These are phyloP conservation scores for Thymelicus lineola DNA, from an alignment of 2,888 invertebrate species.

Conservation along the genomic window DNA sequence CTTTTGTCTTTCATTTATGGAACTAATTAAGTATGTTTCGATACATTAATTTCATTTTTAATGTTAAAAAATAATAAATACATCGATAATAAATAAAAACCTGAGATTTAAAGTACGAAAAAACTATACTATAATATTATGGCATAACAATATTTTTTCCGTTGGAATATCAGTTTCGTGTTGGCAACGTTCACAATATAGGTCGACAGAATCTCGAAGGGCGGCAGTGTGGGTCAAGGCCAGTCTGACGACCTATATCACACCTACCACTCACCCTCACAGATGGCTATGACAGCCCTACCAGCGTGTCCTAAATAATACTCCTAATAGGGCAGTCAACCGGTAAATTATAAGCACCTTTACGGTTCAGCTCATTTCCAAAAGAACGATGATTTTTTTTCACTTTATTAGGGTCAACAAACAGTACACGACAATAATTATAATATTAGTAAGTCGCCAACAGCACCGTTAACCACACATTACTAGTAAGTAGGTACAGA, in stretches of 20 bases:
- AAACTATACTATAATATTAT: too few species aligned
- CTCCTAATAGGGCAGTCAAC: slow-evolving; percentile 14
- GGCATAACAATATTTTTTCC: not conserved
- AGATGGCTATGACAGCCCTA: not conserved
- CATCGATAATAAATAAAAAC: too few species aligned
- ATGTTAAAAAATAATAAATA: too few species aligned
- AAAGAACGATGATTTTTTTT: too few species aligned
- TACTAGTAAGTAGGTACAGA: not conserved
- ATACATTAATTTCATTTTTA: too few species aligned
- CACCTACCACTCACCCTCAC: slow-evolving; percentile 2
- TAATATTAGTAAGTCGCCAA: not conserved
- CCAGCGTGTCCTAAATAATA: not conserved
- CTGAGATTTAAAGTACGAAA: too few species aligned
- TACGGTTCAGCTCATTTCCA: not conserved
- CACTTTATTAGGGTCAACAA: too few species aligned
- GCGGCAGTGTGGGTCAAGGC: slow-evolving; percentile 35
- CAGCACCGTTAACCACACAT: not conserved
- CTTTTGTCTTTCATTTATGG: too few species aligned
- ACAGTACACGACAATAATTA: not conserved
- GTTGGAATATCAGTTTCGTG: slow-evolving; percentile 15
- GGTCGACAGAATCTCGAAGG: slow-evolving; percentile 27
- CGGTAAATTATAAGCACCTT: not conserved
- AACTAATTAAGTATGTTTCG: too few species aligned
- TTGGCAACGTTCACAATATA: slow-evolving; percentile 36
- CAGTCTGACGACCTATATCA: slow-evolving; percentile 35